Percentiles rank a stretch among this genome's conserved stretches.
These are phyloP conservation scores for Megaleporinus macrocephalus DNA, from an alignment of 2,113 vertebrate genomes.

Conservation along the genomic window DNA sequence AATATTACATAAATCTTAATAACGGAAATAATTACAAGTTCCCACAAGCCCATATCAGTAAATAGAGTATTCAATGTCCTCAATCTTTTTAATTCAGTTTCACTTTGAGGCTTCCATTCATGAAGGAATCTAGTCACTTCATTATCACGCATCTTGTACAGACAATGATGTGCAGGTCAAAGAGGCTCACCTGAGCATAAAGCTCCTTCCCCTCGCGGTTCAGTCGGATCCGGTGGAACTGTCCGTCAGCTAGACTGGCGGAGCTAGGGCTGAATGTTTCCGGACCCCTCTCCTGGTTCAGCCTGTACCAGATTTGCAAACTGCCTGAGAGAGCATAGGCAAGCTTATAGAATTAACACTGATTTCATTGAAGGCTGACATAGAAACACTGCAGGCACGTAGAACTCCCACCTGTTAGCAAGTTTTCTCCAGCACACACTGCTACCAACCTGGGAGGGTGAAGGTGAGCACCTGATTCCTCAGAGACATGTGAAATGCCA, in stretches of 20 bases:
- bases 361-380: background rate
- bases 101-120: background rate
- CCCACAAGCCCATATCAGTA: too few species aligned
- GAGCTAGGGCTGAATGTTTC: constrained; percentile 77
- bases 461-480: too few species aligned
- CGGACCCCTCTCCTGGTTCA: constrained; percentile 73
- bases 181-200: constrained; percentile 77
- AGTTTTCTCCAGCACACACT: too few species aligned
- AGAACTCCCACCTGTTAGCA: too few species aligned
- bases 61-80: too few species aligned
- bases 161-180: background rate
- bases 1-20: too few species aligned
- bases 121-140: background rate
- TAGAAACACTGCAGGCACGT: too few species aligned
- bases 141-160: background rate
- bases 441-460: too few species aligned
- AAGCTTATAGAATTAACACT: constrained; percentile 24
- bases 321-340: constrained; percentile 78
- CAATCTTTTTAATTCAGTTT: too few species aligned
- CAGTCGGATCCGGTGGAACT: constrained; percentile 80
- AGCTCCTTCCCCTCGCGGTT: constrained; percentile 79
- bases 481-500: too few species aligned
- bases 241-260: constrained; percentile 81
- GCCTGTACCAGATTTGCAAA: constrained; percentile 82
- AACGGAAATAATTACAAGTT: too few species aligned